Percentiles rank a stretch among this genome's conserved stretches.
Conservation (phyloP, 2,797 vertebrate species). For the Rhinophrynus dorsalis region DNA sequence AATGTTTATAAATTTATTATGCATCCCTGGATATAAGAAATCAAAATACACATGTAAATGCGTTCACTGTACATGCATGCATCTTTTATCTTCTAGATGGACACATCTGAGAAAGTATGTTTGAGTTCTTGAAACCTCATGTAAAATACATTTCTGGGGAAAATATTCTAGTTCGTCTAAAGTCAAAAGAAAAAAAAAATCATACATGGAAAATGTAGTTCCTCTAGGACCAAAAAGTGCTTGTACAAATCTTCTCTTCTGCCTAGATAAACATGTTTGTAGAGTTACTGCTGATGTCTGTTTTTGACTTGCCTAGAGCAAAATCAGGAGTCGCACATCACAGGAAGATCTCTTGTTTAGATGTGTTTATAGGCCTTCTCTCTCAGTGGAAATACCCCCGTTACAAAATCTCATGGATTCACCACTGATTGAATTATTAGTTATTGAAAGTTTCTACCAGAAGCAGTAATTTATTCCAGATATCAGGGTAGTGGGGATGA, state of each 20-base stretch:
- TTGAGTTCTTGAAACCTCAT: background rate
- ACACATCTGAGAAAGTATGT: background rate
- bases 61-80: background rate
- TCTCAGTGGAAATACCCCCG: no score
- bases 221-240: background rate
- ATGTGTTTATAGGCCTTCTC: background rate
- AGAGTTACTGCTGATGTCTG: background rate
- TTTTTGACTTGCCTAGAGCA: background rate
- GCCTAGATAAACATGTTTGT: background rate
- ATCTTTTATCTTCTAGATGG: background rate
- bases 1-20: background rate
- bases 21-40: background rate
- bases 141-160: background rate
- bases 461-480: no score
- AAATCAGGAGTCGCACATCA: background rate
- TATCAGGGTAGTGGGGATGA: no score
- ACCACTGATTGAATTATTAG: background rate
- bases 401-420: background rate
- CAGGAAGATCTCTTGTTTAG: background rate
- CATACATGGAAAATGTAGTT: background rate
- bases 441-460: no score
- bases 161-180: background rate
- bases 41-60: background rate
- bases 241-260: background rate
- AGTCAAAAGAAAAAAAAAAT: background rate